Percentiles rank a stretch among this genome's conserved stretches.
These are phyloP conservation scores for Saimiri boliviensis DNA, from an alignment of 2,113 vertebrate species.

Conservation along the genomic window DNA sequence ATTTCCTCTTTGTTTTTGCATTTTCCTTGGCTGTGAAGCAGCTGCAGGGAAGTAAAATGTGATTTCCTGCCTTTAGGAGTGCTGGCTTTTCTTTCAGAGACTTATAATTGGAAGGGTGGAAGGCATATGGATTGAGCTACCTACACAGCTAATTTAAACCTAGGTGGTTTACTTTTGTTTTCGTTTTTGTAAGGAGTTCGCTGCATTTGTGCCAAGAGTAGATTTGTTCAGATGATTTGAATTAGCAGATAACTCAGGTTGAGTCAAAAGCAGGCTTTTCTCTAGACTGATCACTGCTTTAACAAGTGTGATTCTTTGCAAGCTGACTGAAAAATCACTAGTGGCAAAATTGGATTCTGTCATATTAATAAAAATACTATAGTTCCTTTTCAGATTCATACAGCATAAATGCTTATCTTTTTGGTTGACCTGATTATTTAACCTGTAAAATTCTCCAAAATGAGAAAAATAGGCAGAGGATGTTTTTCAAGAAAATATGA, in stretches of 20 bases:
- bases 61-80: constrained; percentile 45
- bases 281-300: not conserved
- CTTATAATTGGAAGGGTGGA: constrained; percentile 22
- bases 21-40: constrained; percentile 58
- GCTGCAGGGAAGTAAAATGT: constrained; percentile 54
- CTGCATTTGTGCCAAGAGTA: not conserved
- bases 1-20: constrained; percentile 64
- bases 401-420: not conserved
- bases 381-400: not conserved
- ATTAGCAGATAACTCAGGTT: not conserved
- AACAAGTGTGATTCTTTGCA: constrained; percentile 7
- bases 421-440: not conserved
- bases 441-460: constrained; percentile 17
- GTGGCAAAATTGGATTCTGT: not conserved
- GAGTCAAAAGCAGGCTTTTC: not conserved
- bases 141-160: not conserved
- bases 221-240: constrained; percentile 10
- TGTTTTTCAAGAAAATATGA: not conserved
- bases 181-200: not conserved
- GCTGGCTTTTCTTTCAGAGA: constrained; percentile 46
- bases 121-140: not conserved
- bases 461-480: not conserved
- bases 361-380: not conserved
- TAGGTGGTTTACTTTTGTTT: not conserved
- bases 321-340: not conserved